These are phyloP conservation scores for Anneissia japonica DNA, from an alignment of 35 echinoderm and acorn worm genomes.

Conservation along the genomic window DNA sequence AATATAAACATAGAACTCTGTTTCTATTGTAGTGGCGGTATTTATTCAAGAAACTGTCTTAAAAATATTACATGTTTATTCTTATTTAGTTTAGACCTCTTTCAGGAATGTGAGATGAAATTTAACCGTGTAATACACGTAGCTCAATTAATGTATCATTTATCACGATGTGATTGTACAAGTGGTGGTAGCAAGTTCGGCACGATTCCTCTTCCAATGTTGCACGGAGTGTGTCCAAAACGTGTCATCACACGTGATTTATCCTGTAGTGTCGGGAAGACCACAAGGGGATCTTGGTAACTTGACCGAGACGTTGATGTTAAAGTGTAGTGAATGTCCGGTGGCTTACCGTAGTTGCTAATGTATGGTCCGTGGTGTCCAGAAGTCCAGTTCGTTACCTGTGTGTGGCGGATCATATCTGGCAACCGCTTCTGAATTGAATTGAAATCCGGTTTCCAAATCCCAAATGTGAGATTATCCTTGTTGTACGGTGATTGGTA, in stretches of 20 bases:
- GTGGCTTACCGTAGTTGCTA: background rate
- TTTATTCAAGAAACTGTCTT: too few species aligned
- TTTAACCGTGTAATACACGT: too few species aligned
- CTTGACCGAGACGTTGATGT: background rate
- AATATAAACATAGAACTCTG: too few species aligned
- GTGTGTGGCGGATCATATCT: background rate
- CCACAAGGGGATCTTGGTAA: background rate
- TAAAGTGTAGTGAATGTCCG: slow-evolving; percentile 1
- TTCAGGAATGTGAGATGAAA: too few species aligned
- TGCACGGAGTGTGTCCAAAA: background rate
- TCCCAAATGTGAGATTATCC: slow-evolving; percentile 44
- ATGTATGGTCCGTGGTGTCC: background rate
- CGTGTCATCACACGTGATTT: background rate
- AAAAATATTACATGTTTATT: too few species aligned
- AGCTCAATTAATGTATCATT: too few species aligned
- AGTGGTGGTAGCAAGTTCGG: background rate
- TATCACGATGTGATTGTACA: background rate
- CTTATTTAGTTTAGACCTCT: too few species aligned
- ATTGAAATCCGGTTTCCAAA: slow-evolving; percentile 19
- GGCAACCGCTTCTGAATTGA: background rate
- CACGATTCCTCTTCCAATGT: background rate
- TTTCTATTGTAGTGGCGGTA: too few species aligned
- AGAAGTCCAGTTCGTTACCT: background rate
- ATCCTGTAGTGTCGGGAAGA: background rate
- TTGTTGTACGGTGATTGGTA: slow-evolving; percentile 98